Evolutionary conservation across 1,140 invertebrate species (phyloP), one percentile per base, ranked within the genome.

Genomic region (Macrobrachium rosenbergii): DNA sequence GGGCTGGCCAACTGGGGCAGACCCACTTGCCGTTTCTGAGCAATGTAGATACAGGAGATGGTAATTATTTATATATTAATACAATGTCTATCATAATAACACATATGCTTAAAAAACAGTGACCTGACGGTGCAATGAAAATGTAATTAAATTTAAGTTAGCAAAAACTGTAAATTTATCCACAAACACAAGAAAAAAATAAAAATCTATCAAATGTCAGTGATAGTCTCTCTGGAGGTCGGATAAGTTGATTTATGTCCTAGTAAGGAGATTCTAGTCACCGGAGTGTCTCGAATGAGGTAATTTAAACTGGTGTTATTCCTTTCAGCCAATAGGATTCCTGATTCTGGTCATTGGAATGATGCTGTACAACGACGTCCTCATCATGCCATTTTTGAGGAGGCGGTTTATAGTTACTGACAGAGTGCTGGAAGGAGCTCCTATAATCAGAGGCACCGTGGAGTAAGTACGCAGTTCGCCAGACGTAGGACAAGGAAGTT

Each of bases 331-430:
- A 2, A 92, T 96, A 89, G 96, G 96, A 2, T 97, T 97, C 88
- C 52, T 93, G 0, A 90, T 96, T 10, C 92, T 97, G 8, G 91
- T 97, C 58, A 90, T 94, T 79, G 96, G 97, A 80, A 97, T 96
- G 94, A 94, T 94, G 88, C 91, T 94, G 19, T 97, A 97, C 91
- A 96, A 97, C 89, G 94, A 96, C 82, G 91, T 96, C 0, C 73
- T 96, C 12, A 92, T 95, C 19, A 52, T 91, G 43, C 91, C 91
- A 11, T 84, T 87, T 21, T 72, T 91, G 67, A 77, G 90, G 17
- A 37, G 59, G 0, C n/a, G 72, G 59, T 89, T 83, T 28, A 64
- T 85, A 14, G n/a, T 88, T 28, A 28, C 78, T 10, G 82, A 83
- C 43, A 64, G 72, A 2, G 58, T 72, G 11, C 43, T 21, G 37